Evolutionary conservation across 1,140 invertebrate genomes (phyloP).

Genomic region (Hormaphis cornu): DNA sequence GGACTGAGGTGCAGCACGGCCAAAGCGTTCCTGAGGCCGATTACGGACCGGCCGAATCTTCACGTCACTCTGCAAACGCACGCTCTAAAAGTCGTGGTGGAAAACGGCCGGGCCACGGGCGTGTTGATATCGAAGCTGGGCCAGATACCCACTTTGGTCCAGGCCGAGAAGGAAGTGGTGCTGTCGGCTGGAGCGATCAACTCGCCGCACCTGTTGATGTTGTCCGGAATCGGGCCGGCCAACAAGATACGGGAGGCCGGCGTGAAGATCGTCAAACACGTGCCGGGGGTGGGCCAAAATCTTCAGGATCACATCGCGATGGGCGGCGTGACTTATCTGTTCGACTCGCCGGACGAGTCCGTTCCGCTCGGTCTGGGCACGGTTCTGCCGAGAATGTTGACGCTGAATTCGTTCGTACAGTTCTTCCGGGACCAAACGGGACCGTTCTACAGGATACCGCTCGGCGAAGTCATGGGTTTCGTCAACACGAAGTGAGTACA

Average conservation of each 20-base stretch:
- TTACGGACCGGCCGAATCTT: conserved; percentile 59
- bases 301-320: conserved; percentile 68
- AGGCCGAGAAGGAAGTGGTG: conserved; percentile 57
- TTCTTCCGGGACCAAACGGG: conserved; percentile 51
- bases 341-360: conserved; percentile 45
- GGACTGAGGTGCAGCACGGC: conserved; percentile 54
- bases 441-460: conserved; percentile 55
- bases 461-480: conserved; percentile 66
- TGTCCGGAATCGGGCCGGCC: conserved; percentile 63
- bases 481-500: conserved; percentile 53
- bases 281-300: conserved; percentile 69
- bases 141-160: conserved; percentile 20
- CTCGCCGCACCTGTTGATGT: conserved; percentile 68
- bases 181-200: conserved; percentile 61
- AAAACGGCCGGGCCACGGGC: conserved; percentile 49
- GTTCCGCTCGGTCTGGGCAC: conserved; percentile 48
- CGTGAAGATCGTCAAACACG: conserved; percentile 48
- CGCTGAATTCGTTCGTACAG: conserved; percentile 45
- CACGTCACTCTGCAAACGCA: conserved; percentile 51
- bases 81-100: conserved; percentile 49
- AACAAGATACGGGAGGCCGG: conserved; percentile 48
- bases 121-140: conserved; percentile 52
- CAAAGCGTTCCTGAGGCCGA: conserved; percentile 68
- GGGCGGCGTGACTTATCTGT: conserved; percentile 50
- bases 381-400: conserved; percentile 50